Evolutionary conservation across 2,888 invertebrate genomes (phyloP).

Genomic region (Apantesis nais): DNA sequence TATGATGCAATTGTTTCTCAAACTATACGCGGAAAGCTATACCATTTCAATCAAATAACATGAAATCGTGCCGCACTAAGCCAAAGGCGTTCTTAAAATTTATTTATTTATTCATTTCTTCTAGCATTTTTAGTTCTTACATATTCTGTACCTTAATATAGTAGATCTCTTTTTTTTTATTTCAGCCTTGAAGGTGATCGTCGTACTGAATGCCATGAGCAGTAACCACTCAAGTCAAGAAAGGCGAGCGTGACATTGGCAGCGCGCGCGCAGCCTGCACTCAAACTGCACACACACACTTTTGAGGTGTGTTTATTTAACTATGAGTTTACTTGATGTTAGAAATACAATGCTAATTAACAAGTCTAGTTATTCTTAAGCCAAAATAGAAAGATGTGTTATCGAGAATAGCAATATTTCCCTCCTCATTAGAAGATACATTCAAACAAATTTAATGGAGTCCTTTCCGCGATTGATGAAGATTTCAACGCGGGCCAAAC

Average conservation of each 20-base stretch:
- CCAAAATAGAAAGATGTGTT: background rate
- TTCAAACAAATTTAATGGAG: background rate
- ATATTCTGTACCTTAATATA: background rate
- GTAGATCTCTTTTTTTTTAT: background rate
- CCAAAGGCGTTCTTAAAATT: too few species aligned
- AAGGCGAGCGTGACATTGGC: slow-evolving; percentile 29
- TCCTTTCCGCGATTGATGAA: too few species aligned
- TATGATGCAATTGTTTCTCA: too few species aligned
- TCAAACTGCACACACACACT: slow-evolving; percentile 32
- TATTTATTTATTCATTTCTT: too few species aligned
- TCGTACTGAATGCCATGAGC: slow-evolving; percentile 17
- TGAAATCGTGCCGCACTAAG: too few species aligned
- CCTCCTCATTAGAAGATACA: background rate
- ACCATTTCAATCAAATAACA: too few species aligned
- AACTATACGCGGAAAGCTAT: too few species aligned
- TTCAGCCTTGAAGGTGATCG: slow-evolving; percentile 3
- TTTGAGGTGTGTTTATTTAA: slow-evolving; percentile 31
- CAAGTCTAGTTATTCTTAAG: background rate
- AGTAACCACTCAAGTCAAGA: slow-evolving; percentile 24
- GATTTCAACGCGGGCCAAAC: too few species aligned
- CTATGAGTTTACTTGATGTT: background rate
- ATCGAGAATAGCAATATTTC: background rate
- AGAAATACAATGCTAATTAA: background rate
- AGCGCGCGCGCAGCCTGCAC: slow-evolving; percentile 26
- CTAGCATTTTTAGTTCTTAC: background rate